These are phyloP conservation scores for Sisyra nigra DNA, from an alignment of 2,888 invertebrate species.

Conservation along the genomic window DNA sequence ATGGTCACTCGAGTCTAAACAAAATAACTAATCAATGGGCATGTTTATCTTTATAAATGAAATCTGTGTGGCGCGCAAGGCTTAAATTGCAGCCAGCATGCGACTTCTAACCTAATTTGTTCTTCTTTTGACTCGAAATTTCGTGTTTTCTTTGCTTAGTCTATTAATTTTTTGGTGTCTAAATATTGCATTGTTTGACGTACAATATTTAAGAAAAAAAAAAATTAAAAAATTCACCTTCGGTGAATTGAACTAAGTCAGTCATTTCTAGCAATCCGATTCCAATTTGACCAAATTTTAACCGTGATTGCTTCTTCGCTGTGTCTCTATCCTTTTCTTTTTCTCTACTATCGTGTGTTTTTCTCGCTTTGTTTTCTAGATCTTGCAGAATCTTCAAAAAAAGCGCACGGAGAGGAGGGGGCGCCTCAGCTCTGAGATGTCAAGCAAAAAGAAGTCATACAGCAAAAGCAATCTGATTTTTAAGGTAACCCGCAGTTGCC, in stretches of 20 bases:
- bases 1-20: too few relatives aligned
- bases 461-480: conserved; percentile 97
- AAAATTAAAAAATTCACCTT: background rate
- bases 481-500: conserved; percentile 63
- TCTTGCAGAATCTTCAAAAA: conserved; percentile 98
- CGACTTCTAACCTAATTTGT: background rate
- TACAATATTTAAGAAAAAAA: background rate
- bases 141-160: background rate
- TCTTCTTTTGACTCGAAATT: background rate
- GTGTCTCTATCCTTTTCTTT: conserved; percentile 12
- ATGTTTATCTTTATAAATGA: too few relatives aligned
- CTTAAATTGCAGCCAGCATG: too few relatives aligned
- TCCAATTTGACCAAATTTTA: background rate
- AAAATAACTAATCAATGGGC: too few relatives aligned
- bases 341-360: conserved; percentile 72
- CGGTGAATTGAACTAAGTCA: too few relatives aligned
- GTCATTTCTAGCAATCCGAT: background rate
- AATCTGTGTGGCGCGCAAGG: too few relatives aligned
- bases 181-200: background rate
- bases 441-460: conserved; percentile 76
- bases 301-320: conserved; percentile 7
- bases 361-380: conserved; percentile 80
- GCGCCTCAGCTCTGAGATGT: conserved; percentile 86
- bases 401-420: conserved; percentile 95
- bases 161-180: background rate